Base-by-base conservation (phyloP, 37 sponge, comb jelly and placozoan species). In the Chondrilla cf. caribensis region DNA sequence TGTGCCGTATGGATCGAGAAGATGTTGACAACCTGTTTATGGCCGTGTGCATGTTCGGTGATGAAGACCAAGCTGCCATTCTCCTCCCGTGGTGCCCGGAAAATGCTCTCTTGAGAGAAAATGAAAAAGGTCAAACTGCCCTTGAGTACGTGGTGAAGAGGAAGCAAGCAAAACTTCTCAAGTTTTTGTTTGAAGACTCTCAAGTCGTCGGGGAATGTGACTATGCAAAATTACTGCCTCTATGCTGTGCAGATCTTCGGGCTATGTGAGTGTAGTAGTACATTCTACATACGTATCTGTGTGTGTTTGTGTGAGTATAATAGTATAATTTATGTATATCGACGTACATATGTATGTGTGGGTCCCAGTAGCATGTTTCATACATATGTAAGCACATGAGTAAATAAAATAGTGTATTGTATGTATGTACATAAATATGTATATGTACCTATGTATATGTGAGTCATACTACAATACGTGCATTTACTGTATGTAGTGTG, bases 21-120 rank as follows among this genome's bases (percentile, higher is more conserved):
- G 19, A 73, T 7, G 21, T 17, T 3, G 15, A 32, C 2, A 15
- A 73, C 43, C 15, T 73, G 24, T 7, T 73, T 15, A 22, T 9
- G 3, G 43, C 44, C 6, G 76, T 73, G 1, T 73, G 76, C 44
- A 17, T 43, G 76, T 73, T 40, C 40, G 76, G 76, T 18, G 43
- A 42, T 42, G 44, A 3, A 2, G 43, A 40, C 2, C 76, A 73
- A 37, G 76, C 76, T 19, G 36, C n/a, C n/a, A n/a, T 43, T 19
- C 76, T 73, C 9, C 41, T 73, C 11, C 44, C 76, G 15, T 73
- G 44, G 44, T 5, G 24, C 43, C 41, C 76, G 38, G 76, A 40
- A 40, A 43, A 38, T 2, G 32, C 17, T 33, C 31, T n/a, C 17
- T 33, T 26, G 32, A 6, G 29, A 33, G 68, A 67, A 4, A 24